phyloP scores from a whole-genome alignment of 2,113 vertebrate species.

The Podilymbus podiceps region DNA sequence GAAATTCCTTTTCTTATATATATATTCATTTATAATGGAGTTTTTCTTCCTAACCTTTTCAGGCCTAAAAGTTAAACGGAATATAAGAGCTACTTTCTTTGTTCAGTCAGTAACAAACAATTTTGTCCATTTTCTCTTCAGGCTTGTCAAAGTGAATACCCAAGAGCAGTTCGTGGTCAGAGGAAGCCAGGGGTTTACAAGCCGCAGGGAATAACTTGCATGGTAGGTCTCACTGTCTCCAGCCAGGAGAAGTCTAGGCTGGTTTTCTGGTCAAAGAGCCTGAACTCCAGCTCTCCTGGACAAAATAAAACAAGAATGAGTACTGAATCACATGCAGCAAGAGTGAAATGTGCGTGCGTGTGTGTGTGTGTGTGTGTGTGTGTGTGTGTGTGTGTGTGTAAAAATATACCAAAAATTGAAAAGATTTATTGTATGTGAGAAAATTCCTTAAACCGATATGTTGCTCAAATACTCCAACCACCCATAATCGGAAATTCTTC shows the following conservation, averaged over 20 bases:
- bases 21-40: neutral
- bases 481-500: neutral
- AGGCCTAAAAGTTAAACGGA: neutral
- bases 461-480: neutral
- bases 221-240: slow-evolving; percentile 51
- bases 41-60: neutral
- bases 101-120: neutral
- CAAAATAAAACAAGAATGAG: neutral
- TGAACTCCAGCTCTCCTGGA: slow-evolving; percentile 64
- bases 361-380: rapidly evolving
- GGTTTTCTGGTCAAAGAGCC: slow-evolving; percentile 58
- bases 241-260: slow-evolving; percentile 62
- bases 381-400: neutral
- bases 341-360: rapidly evolving
- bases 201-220: slow-evolving; percentile 69
- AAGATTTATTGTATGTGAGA: neutral
- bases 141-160: neutral
- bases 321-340: neutral
- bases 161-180: neutral
- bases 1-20: neutral
- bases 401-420: rapidly evolving
- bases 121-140: neutral
- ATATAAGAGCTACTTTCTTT: neutral
- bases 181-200: slow-evolving; percentile 29
- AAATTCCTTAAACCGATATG: neutral